Percentiles rank a stretch among this genome's conserved stretches.
Evolutionary conservation across 2,113 vertebrate species (phyloP).

Genomic region (Pachycephala philippinensis): DNA sequence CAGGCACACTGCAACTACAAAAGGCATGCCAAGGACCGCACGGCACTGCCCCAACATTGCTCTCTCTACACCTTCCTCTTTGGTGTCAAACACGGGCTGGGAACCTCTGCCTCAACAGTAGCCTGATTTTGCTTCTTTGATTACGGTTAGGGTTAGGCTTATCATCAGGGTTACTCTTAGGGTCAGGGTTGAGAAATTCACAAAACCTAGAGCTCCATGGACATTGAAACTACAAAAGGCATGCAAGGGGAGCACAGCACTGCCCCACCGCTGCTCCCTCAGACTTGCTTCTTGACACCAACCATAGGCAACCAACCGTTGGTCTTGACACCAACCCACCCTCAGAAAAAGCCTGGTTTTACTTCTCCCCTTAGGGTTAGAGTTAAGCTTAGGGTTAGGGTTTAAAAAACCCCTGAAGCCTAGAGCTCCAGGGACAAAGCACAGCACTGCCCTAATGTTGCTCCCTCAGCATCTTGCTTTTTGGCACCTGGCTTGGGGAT

Average conservation of each 20-base stretch:
- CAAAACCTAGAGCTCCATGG: background rate
- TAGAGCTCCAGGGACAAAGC: background rate
- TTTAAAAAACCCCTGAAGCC: background rate
- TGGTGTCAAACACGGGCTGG: background rate
- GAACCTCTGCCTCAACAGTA: too few species aligned
- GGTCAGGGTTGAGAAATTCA: background rate
- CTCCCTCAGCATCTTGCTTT: background rate
- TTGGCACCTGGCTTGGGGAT: too few species aligned
- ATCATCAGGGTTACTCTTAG: accelerated
- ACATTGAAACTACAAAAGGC: background rate
- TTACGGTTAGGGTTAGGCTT: accelerated
- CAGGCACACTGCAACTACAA: background rate
- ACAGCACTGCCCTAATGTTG: accelerated
- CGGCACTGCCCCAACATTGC: background rate
- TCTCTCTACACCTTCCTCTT: background rate
- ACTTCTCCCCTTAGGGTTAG: background rate
- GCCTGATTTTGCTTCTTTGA: background rate
- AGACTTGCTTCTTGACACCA: background rate
- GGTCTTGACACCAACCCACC: too few species aligned
- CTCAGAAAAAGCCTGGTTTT: background rate
- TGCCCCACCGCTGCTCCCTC: background rate
- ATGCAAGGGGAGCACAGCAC: background rate
- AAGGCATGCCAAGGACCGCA: background rate
- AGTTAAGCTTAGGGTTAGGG: accelerated
- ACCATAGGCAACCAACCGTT: too few species aligned